These are phyloP conservation scores for Geopemphigus sp. DNA, from an alignment of 1,140 invertebrate genomes.

Conservation along the genomic window DNA sequence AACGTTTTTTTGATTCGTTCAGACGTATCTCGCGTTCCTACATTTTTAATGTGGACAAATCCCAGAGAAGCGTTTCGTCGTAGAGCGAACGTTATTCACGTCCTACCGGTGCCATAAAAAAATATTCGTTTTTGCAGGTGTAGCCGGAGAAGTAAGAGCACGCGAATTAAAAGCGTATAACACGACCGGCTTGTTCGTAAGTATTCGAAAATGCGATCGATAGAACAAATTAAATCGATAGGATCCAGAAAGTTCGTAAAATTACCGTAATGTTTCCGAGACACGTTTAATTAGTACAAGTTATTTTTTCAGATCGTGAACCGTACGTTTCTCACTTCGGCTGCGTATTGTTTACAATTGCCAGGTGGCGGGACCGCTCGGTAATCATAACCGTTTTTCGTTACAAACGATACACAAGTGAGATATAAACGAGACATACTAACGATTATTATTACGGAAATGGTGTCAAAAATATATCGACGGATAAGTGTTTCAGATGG, in stretches of 20 bases:
- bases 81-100: no score
- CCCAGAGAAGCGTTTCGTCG: no score
- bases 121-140: no score
- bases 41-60: no score
- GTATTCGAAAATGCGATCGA: neutral
- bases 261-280: neutral
- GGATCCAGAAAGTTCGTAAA: neutral
- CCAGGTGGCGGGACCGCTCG: neutral
- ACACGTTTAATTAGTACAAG: neutral
- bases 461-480: neutral
- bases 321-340: neutral
- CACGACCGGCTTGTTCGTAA: neutral
- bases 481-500: constrained; percentile 2
- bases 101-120: no score
- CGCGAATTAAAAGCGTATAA: neutral
- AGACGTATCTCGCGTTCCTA: no score
- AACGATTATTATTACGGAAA: neutral
- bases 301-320: neutral
- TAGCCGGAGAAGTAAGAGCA: no score
- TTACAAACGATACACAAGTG: neutral
- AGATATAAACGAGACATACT: neutral
- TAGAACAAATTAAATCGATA: no score
- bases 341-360: neutral
- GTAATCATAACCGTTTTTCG: no score
- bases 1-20: no score